Evolutionary conservation across 2,888 invertebrate species (phyloP).

Genomic region (Lydus trimaculatus): DNA sequence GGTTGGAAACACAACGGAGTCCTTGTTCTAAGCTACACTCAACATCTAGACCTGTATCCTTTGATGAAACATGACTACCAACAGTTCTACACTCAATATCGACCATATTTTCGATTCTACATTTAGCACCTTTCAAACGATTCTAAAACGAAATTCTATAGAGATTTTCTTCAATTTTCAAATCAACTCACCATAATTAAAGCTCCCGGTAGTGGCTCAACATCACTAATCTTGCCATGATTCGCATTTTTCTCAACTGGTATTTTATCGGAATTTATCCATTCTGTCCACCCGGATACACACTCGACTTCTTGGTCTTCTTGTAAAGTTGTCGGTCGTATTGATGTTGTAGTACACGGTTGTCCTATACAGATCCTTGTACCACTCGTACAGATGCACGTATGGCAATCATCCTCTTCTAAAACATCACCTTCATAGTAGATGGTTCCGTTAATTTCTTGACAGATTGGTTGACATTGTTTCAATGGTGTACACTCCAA

Average conservation of each 20-base stretch:
- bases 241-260: conserved; percentile 43
- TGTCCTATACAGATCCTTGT: conserved; percentile 74
- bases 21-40: conserved; percentile 80
- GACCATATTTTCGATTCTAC: conserved; percentile 69
- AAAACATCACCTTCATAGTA: conserved; percentile 80
- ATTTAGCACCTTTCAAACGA: conserved; percentile 64
- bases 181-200: conserved; percentile 62
- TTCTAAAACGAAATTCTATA: conserved; percentile 44
- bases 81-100: conserved; percentile 81
- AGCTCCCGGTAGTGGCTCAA: conserved; percentile 66
- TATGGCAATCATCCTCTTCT: conserved; percentile 79
- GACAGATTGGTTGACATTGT: conserved; percentile 74
- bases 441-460: conserved; percentile 70
- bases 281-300: conserved; percentile 77
- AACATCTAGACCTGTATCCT: conserved; percentile 76
- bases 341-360: conserved; percentile 65
- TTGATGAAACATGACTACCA: conserved; percentile 67
- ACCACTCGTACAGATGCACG: conserved; percentile 78
- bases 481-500: conserved; percentile 77
- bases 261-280: conserved; percentile 73
- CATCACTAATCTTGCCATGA: conserved; percentile 61
- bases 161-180: not conserved
- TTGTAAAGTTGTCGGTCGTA: conserved; percentile 37
- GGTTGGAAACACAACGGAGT: conserved; percentile 67
- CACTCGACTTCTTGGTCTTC: conserved; percentile 61